These are phyloP conservation scores for Zhuqinia jingwanae DNA, from an alignment of 2,888 invertebrate species.

Conservation along the genomic window DNA sequence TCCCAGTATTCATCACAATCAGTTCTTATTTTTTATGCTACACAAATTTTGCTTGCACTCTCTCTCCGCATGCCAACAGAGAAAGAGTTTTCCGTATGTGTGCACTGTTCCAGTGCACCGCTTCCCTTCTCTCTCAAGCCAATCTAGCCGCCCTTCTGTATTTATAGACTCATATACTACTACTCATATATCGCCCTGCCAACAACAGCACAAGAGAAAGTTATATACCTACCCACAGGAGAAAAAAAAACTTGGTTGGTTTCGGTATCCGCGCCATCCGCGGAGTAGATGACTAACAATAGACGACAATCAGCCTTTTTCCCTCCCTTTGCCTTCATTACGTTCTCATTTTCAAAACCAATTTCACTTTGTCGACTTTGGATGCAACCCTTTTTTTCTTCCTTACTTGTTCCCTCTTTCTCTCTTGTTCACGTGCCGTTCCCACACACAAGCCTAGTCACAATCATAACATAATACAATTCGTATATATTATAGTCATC, in stretches of 20 bases:
- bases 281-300: constrained; percentile 62
- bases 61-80: constrained; percentile 50
- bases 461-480: no score
- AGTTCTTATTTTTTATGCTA: background rate
- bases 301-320: constrained; percentile 68
- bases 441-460: constrained; percentile 5
- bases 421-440: background rate
- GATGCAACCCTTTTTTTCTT: constrained; percentile 61
- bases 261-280: no score
- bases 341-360: constrained; percentile 70
- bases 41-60: constrained; percentile 3
- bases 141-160: constrained; percentile 31
- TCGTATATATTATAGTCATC: constrained; percentile 11
- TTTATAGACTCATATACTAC: no score
- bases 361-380: constrained; percentile 54
- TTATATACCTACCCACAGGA: no score
- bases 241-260: constrained; percentile 26
- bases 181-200: constrained; percentile 21
- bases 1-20: constrained; percentile 32
- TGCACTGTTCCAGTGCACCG: constrained; percentile 61
- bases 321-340: constrained; percentile 67
- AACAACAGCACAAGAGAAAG: constrained; percentile 33
- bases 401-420: no score
- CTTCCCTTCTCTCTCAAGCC: constrained; percentile 26
- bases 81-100: constrained; percentile 47